A percentile compares a stretch with the other conserved stretches of the same genome.
Conservation (phyloP, 2,888 invertebrate genomes). For the Drosophila quinaria region DNA sequence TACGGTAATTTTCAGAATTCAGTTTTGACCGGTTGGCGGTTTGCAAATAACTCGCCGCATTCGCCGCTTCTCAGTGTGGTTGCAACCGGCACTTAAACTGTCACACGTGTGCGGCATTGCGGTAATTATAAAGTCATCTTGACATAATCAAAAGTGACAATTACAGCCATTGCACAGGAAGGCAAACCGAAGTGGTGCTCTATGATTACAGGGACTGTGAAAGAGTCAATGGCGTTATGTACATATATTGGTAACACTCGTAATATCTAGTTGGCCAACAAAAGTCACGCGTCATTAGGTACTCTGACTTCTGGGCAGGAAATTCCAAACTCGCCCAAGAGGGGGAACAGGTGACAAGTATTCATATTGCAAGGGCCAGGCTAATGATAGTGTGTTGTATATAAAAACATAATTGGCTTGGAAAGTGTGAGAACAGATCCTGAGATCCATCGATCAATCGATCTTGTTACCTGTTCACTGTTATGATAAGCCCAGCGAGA, state of each 20-base stretch:
- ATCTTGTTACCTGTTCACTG: conserved; percentile 48
- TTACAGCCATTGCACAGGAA: conserved; percentile 79
- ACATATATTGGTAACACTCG: conserved; percentile 51
- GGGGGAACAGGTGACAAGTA: conserved; percentile 35
- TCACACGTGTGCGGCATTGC: conserved; percentile 74
- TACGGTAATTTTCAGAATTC: conserved; percentile 75
- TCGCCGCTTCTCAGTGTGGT: conserved; percentile 41
- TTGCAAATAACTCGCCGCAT: conserved; percentile 69
- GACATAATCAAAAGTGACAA: conserved; percentile 84
- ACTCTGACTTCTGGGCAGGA: conserved; percentile 29
- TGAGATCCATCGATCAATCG: conserved; percentile 35
- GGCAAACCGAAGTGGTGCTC: conserved; percentile 38
- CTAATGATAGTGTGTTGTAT: conserved; percentile 31
- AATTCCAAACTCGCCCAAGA: neutral
- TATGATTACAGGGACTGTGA: conserved; percentile 68
- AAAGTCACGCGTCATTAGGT: conserved; percentile 77
- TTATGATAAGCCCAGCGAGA: conserved; percentile 41
- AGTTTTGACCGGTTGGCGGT: conserved; percentile 58
- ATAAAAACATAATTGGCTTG: conserved; percentile 9
- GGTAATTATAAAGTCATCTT: conserved; percentile 84
- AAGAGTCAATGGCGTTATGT: conserved; percentile 64
- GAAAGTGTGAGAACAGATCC: conserved; percentile 45
- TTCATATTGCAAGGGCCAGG: conserved; percentile 11
- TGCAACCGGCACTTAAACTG: conserved; percentile 79
- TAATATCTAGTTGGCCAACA: conserved; percentile 46